Conservation (phyloP, 1,140 invertebrate genomes). For the Hypothenemus hampei region DNA sequence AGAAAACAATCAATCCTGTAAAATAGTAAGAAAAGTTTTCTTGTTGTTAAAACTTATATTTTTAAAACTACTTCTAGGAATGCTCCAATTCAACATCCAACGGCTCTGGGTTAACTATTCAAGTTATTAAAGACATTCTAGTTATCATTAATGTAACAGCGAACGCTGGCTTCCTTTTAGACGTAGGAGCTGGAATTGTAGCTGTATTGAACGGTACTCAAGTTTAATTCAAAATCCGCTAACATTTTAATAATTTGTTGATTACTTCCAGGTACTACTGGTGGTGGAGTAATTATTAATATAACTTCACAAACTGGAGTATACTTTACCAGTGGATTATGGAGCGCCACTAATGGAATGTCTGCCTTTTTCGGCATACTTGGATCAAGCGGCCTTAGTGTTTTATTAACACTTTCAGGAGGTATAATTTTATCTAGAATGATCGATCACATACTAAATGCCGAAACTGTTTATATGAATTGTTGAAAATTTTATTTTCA, state of each 20-base stretch:
- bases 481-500: too few species aligned
- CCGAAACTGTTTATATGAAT: too few species aligned
- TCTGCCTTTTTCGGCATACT: neutral
- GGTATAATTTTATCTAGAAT: too few species aligned
- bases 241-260: neutral
- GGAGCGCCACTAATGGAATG: neutral
- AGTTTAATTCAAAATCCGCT: neutral
- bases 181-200: neutral
- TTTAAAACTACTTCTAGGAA: neutral
- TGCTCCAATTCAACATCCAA: neutral
- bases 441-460: too few species aligned
- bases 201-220: conserved; percentile 8
- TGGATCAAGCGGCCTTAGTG: neutral
- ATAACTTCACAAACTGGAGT: conserved; percentile 5
- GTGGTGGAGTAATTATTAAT: conserved; percentile 6
- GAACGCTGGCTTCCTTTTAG: neutral
- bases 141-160: neutral
- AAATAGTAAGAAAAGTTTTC: conserved; percentile 8
- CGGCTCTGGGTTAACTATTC: neutral
- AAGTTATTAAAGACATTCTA: neutral
- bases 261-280: conserved; percentile 3
- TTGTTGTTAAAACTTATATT: neutral
- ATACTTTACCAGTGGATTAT: conserved; percentile 4
- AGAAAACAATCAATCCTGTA: too few species aligned
- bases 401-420: neutral